Conservation (phyloP, 2,888 invertebrate species). For the Dicycla oo region DNA sequence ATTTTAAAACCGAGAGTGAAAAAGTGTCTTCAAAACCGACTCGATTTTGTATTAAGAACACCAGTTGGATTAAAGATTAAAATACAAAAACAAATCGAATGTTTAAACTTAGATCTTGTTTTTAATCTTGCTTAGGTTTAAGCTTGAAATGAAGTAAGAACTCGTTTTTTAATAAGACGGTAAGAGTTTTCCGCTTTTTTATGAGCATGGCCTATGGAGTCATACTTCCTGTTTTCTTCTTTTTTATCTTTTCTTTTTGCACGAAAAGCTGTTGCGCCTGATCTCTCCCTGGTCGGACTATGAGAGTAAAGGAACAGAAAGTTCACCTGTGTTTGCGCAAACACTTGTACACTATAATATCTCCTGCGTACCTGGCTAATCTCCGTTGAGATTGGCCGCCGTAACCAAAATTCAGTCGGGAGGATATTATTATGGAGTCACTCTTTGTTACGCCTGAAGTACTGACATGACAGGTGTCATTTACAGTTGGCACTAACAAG, state of each 20-base stretch:
- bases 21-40: background rate
- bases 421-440: background rate
- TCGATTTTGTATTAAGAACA: background rate
- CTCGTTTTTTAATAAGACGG: background rate
- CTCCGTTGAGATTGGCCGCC: background rate
- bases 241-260: background rate
- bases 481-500: slow-evolving; percentile 82
- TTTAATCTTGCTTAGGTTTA: background rate
- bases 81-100: background rate
- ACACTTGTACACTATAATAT: background rate
- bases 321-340: background rate
- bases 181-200: background rate
- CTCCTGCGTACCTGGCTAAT: background rate
- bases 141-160: background rate
- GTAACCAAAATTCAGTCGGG: background rate
- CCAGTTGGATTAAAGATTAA: background rate
- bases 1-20: background rate
- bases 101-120: background rate
- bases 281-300: background rate
- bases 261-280: background rate
- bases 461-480: background rate
- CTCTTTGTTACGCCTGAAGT: background rate
- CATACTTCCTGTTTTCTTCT: background rate
- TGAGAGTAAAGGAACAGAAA: background rate
- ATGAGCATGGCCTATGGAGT: background rate